Evolutionary conservation across 2,888 invertebrate species (phyloP).

Genomic region (Ypsolopha sequella): DNA sequence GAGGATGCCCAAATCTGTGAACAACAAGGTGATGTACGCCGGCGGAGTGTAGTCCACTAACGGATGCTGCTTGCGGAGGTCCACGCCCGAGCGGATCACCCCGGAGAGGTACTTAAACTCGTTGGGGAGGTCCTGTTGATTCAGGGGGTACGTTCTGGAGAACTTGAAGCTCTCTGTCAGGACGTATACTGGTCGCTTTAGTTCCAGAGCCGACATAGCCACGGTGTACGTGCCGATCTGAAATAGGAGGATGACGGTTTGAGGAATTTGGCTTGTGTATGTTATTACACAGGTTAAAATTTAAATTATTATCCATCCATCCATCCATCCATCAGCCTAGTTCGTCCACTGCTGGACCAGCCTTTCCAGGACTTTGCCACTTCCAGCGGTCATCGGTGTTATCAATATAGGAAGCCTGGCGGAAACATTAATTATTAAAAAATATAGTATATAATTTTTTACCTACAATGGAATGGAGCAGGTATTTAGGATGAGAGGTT

Average conservation of each 20-base stretch:
- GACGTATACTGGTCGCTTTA: conserved; percentile 96
- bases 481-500: too few species aligned
- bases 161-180: conserved; percentile 98
- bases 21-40: conserved; percentile 89
- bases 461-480: too few species aligned
- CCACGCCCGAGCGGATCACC: conserved; percentile 45
- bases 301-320: too few species aligned
- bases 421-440: too few species aligned
- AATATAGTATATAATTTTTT: too few species aligned
- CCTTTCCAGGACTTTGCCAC: too few species aligned
- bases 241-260: conserved; percentile 14
- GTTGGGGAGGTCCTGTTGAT: conserved; percentile 90
- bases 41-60: conserved; percentile 98
- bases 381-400: too few species aligned
- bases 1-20: conserved; percentile 95
- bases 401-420: too few species aligned
- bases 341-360: too few species aligned
- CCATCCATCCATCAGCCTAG: too few species aligned
- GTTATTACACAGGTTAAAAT: too few species aligned
- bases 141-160: conserved; percentile 91
- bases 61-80: conserved; percentile 80
- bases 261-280: too few species aligned
- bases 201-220: conserved; percentile 86
- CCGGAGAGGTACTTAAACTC: conserved; percentile 81
- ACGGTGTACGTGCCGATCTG: conserved; percentile 89